Conservation (phyloP, 2,797 vertebrate species). For the Megaceryle alcyon region DNA sequence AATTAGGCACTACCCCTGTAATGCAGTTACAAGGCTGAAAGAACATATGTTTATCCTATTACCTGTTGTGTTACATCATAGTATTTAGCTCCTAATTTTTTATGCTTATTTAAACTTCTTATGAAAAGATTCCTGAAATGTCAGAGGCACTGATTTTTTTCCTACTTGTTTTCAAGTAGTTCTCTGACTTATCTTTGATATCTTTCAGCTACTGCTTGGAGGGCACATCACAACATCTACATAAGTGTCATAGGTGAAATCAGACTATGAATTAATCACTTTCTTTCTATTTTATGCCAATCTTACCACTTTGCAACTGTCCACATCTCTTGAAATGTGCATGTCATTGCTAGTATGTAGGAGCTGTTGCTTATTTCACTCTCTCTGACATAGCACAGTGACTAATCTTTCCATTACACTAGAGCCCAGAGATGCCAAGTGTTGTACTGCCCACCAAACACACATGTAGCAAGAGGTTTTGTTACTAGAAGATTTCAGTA, state of each 20-base stretch:
- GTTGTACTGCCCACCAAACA: neutral
- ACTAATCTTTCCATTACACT: neutral
- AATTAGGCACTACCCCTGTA: neutral
- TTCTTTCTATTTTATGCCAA: neutral
- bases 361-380: neutral
- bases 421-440: neutral
- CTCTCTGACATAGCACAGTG: neutral
- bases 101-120: neutral
- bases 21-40: neutral
- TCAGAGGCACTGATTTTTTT: neutral
- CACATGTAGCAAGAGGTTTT: rapidly evolving
- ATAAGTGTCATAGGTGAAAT: neutral
- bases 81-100: neutral
- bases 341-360: neutral
- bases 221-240: neutral
- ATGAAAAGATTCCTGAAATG: neutral
- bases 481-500: neutral
- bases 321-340: neutral
- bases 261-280: neutral
- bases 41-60: neutral
- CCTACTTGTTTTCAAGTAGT: neutral
- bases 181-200: neutral
- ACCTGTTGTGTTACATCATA: rapidly evolving
- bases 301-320: neutral
- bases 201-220: neutral